Evolutionary conservation across 2,113 vertebrate genomes (phyloP).

Genomic region (Lagenorhynchus albirostris): DNA sequence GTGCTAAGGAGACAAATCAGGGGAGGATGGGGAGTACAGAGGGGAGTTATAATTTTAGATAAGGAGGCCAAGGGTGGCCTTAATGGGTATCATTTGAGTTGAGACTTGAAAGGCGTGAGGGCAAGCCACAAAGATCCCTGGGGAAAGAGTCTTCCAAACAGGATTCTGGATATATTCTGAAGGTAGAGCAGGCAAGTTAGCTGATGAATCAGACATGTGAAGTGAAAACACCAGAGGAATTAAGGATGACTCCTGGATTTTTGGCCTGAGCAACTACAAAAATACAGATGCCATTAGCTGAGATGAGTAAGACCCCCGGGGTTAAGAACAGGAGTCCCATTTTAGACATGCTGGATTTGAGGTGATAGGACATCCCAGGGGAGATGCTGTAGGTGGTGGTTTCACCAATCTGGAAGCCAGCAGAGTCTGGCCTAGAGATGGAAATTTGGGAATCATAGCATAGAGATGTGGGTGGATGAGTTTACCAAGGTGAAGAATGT

Average conservation of each 20-base stretch:
- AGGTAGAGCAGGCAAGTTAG: not conserved
- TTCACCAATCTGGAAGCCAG: not conserved
- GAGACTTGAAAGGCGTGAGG: not conserved
- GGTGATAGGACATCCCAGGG: too few species aligned
- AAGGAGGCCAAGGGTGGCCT: not conserved
- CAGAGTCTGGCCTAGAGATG: not conserved
- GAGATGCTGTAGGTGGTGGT: not conserved
- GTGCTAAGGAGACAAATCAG: not conserved
- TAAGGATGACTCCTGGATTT: not conserved
- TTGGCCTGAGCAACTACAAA: not conserved
- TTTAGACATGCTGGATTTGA: not conserved
- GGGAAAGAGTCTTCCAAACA: not conserved
- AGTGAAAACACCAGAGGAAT: not conserved
- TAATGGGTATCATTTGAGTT: not conserved
- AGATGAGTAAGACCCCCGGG: not conserved
- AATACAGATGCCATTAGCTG: not conserved
- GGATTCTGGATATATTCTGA: not conserved
- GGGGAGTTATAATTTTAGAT: not conserved
- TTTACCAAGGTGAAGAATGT: not conserved
- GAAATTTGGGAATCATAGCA: not conserved
- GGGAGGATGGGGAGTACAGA: not conserved
- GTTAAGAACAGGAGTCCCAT: not conserved
- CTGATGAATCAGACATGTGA: not conserved
- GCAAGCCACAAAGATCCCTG: not conserved
- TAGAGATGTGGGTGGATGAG: not conserved